Conservation (phyloP, 2,113 vertebrate genomes). For the sheep (Ovis aries) region DNA sequence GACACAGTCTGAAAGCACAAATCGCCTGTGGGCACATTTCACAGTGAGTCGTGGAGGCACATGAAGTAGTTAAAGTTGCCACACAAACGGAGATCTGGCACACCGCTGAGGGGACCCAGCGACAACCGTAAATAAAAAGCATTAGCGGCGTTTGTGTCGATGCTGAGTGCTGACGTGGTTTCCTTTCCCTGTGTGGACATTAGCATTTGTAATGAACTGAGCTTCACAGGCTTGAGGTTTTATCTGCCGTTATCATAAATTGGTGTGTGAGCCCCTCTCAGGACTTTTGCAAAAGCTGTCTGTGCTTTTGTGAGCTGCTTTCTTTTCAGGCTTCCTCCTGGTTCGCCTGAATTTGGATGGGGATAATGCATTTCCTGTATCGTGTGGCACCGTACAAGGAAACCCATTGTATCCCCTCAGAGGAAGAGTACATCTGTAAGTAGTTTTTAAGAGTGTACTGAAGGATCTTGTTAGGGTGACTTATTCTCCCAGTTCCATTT, state of each 20-base stretch:
- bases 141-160: background rate
- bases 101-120: background rate
- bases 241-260: slow-evolving; percentile 49
- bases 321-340: slow-evolving; percentile 76
- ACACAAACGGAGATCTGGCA: background rate
- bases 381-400: slow-evolving; percentile 74
- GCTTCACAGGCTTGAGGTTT: slow-evolving; percentile 48
- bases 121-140: slow-evolving; percentile 50
- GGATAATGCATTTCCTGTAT: slow-evolving; percentile 83
- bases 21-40: background rate
- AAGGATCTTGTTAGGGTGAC: slow-evolving; percentile 78
- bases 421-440: slow-evolving; percentile 79
- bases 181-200: slow-evolving; percentile 45
- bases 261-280: slow-evolving; percentile 66
- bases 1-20: background rate
- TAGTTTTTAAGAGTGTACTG: slow-evolving; percentile 76
- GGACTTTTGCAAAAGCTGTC: slow-evolving; percentile 76
- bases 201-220: slow-evolving; percentile 64
- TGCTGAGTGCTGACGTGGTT: slow-evolving; percentile 48
- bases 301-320: slow-evolving; percentile 73
- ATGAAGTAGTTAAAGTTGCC: slow-evolving; percentile 6
- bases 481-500: slow-evolving; percentile 78
- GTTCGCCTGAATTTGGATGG: slow-evolving; percentile 66
- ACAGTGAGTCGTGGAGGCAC: background rate
- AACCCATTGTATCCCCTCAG: slow-evolving; percentile 77